These are phyloP conservation scores for Buphagus erythrorhynchus DNA, from an alignment of 2,797 vertebrate genomes.

Conservation along the genomic window DNA sequence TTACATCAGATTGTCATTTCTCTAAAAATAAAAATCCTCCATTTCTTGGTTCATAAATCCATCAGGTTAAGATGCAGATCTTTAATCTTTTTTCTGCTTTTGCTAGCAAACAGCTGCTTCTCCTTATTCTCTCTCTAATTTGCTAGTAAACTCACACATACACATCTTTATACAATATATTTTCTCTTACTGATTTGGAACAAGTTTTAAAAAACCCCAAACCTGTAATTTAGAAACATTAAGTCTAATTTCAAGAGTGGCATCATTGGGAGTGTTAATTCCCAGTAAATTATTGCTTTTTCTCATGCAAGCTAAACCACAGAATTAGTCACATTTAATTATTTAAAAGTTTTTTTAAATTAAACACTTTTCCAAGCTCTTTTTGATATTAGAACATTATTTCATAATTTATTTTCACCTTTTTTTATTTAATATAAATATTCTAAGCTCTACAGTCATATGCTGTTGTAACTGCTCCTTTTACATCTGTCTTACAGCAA, in stretches of 20 bases:
- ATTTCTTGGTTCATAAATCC: neutral
- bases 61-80: neutral
- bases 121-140: neutral
- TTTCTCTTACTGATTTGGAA: neutral
- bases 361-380: neutral
- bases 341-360: neutral
- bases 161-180: neutral
- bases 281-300: neutral
- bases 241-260: neutral
- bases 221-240: neutral
- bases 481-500: neutral
- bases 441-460: neutral
- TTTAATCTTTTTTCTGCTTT: neutral
- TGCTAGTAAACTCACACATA: neutral
- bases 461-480: neutral
- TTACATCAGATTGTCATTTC: neutral
- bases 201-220: neutral
- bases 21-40: neutral
- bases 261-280: neutral
- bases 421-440: neutral
- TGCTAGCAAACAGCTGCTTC: neutral
- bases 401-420: neutral
- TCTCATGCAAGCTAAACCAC: neutral
- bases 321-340: neutral
- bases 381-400: neutral